phyloP scores from a whole-genome alignment of 2,888 invertebrate genomes.

The Diogma glabrata region DNA sequence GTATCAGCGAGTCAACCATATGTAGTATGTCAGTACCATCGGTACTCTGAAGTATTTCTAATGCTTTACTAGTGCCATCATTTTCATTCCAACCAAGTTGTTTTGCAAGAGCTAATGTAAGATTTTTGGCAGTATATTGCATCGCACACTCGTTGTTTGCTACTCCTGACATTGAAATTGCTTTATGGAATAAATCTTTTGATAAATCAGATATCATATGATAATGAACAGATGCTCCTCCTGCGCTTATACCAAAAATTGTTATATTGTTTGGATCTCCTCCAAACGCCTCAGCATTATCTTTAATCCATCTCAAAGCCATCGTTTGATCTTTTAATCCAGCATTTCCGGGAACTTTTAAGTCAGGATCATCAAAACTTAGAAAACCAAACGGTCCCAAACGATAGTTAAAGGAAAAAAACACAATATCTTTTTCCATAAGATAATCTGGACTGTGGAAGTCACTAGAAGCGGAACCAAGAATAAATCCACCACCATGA shows the following conservation, averaged over 20 bases:
- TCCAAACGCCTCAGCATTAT: conserved; percentile 5
- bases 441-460: conserved; percentile 21
- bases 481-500: conserved; percentile 32
- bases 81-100: conserved; percentile 30
- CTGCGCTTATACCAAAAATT: conserved; percentile 29
- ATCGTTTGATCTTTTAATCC: conserved; percentile 21
- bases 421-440: not conserved
- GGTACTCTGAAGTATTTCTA: conserved; percentile 31
- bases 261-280: conserved; percentile 10
- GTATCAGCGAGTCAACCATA: conserved; percentile 28
- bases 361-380: conserved; percentile 27
- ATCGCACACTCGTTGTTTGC: no score
- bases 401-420: conserved; percentile 28
- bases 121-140: no score
- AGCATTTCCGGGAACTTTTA: conserved; percentile 34
- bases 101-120: no score
- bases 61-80: conserved; percentile 29
- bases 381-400: conserved; percentile 32
- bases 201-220: conserved; percentile 39
- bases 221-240: conserved; percentile 38
- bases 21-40: conserved; percentile 30
- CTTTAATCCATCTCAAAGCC: conserved; percentile 29
- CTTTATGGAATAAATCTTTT: conserved; percentile 33
- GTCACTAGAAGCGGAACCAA: conserved; percentile 29
- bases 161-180: conserved; percentile 34